Conservation (phyloP, 2,888 invertebrate species). For the Yponomeuta plumbellus region DNA sequence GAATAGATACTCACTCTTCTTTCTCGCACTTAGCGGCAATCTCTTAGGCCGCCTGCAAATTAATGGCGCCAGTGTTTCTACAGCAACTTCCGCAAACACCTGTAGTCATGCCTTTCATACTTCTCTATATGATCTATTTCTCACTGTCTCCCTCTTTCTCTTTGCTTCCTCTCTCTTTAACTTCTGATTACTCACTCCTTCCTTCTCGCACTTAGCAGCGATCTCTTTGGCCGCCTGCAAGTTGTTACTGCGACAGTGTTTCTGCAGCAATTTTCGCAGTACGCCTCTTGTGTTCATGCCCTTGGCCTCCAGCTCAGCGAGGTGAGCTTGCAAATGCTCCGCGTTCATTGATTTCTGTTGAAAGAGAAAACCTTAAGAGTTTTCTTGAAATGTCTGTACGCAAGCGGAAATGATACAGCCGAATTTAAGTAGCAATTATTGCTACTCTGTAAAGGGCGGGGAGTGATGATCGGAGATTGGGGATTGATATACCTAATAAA, state of each 20-base stretch:
- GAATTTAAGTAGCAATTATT: too few species aligned
- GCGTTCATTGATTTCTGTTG: slow-evolving; percentile 77
- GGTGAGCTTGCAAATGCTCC: slow-evolving; percentile 78
- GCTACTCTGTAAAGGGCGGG: too few species aligned
- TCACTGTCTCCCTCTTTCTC: too few species aligned
- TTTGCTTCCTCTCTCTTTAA: too few species aligned
- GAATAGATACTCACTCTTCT: slow-evolving; percentile 56
- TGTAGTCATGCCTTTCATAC: slow-evolving; percentile 81
- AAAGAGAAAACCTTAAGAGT: not conserved
- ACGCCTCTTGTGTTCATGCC: slow-evolving; percentile 81
- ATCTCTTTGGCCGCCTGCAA: slow-evolving; percentile 73
- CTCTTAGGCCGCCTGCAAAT: slow-evolving; percentile 72
- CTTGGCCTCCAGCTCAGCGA: slow-evolving; percentile 80
- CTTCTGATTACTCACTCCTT: slow-evolving; percentile 60
- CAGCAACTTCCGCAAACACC: slow-evolving; percentile 79
- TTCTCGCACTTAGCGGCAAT: slow-evolving; percentile 71
- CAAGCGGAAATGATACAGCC: too few species aligned
- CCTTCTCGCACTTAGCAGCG: slow-evolving; percentile 66
- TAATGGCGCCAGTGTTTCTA: slow-evolving; percentile 74
- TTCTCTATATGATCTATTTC: too few species aligned
- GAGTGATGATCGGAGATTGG: too few species aligned
- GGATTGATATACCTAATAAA: too few species aligned
- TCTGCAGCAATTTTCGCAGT: slow-evolving; percentile 77
- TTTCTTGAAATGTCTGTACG: too few species aligned
- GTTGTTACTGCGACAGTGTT: slow-evolving; percentile 74